Evolutionary conservation across 2,888 invertebrate species (phyloP).

Genomic region (Orthosia cruda): DNA sequence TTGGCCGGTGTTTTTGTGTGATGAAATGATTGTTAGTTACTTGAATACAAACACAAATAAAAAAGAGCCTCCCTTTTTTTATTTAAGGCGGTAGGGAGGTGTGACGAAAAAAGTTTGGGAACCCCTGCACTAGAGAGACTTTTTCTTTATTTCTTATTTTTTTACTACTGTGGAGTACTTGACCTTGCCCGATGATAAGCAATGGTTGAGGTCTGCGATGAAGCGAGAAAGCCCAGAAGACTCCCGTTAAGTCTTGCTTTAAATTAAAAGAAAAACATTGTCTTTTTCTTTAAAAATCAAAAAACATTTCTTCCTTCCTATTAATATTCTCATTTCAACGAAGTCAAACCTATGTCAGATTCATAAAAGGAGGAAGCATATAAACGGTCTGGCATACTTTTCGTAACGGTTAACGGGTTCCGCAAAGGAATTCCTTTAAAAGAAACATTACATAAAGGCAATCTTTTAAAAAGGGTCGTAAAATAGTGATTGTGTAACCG

Average conservation of each 20-base stretch:
- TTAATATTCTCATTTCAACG: conserved; percentile 25
- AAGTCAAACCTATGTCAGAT: conserved; percentile 5
- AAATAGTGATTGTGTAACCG: conserved; percentile 59
- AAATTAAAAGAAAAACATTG: not conserved
- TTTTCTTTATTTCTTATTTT: too few relatives aligned
- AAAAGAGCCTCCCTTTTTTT: too few relatives aligned
- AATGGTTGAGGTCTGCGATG: not conserved
- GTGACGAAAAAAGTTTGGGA: too few relatives aligned
- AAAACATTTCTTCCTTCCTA: not conserved
- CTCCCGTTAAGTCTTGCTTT: not conserved
- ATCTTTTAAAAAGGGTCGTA: conserved; percentile 67
- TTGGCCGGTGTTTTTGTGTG: too few relatives aligned
- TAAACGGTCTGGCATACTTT: conserved; percentile 44
- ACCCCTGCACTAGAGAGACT: too few relatives aligned
- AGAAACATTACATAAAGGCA: conserved; percentile 61
- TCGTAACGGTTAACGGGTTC: conserved; percentile 40
- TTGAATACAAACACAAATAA: too few relatives aligned
- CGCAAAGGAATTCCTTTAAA: conserved; percentile 53
- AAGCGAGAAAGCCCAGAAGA: too few relatives aligned
- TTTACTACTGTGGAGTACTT: too few relatives aligned
- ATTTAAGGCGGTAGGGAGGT: too few relatives aligned
- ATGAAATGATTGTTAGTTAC: too few relatives aligned
- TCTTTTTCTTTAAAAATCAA: not conserved
- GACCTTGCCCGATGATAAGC: too few relatives aligned
- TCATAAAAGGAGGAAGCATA: conserved; percentile 7